Percentiles rank a stretch among this genome's conserved stretches.
phyloP scores from a whole-genome alignment of 2,888 invertebrate genomes.

The Odontomyia ornata region DNA sequence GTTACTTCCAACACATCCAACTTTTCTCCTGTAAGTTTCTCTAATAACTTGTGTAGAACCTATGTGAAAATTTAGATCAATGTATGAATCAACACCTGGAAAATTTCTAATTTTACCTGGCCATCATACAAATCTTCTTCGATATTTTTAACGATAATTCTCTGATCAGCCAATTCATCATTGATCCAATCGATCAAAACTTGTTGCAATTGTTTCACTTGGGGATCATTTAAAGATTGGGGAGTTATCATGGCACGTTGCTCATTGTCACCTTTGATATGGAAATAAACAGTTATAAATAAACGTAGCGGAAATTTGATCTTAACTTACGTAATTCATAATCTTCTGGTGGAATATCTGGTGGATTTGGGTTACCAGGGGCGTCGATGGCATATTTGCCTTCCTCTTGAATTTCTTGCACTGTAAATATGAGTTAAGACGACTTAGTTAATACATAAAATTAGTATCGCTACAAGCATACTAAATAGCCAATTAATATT shows the following conservation, averaged over 20 bases:
- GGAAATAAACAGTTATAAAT: background rate
- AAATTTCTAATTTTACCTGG: conserved; percentile 71
- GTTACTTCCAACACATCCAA: conserved; percentile 98
- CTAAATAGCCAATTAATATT: no score
- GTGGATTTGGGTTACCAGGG: conserved; percentile 88
- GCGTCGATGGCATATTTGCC: conserved; percentile 97
- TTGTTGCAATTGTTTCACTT: conserved; percentile 82
- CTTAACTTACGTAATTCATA: conserved; percentile 80
- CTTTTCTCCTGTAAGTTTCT: conserved; percentile 87
- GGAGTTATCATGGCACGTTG: conserved; percentile 96
- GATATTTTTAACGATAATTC: conserved; percentile 96
- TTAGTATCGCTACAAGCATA: no score
- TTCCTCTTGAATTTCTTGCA: conserved; percentile 94
- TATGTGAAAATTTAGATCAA: conserved; percentile 59
- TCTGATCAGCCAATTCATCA: conserved; percentile 93
- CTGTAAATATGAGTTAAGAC: conserved; percentile 64
- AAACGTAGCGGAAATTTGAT: background rate
- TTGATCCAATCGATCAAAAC: conserved; percentile 98
- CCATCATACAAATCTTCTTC: conserved; percentile 98
- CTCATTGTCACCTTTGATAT: conserved; percentile 88
- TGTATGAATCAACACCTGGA: background rate
- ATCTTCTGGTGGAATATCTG: conserved; percentile 91
- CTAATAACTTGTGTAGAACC: conserved; percentile 76
- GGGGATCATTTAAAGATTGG: conserved; percentile 84
- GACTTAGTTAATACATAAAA: no score